Evolutionary conservation across 2,888 invertebrate species (phyloP), one percentile per base, ranked within the genome.

Genomic region (Lordiphosa andalusiaca): DNA sequence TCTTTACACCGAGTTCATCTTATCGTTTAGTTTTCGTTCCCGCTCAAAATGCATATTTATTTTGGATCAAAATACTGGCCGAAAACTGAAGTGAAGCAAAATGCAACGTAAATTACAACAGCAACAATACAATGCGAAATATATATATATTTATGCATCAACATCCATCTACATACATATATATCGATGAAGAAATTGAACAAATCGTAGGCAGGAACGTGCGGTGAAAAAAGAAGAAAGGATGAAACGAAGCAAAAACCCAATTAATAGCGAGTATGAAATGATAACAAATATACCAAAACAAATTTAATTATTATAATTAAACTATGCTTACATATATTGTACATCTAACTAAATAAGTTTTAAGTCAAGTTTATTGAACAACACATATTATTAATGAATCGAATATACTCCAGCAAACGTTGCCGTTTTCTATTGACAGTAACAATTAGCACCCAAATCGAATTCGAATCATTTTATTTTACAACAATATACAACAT

Each of bases 131-230:
- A 70, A 66, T 58, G 47, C 67, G 61, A 73, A 64, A 64, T 78
- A 66, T 59, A 64, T 64, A 50, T 64, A 50, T 62, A 49, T 56
- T 55, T 62, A 47, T 54, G 64, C 64, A 54, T 63, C 42, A 40
- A 16, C 33, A 44, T 44, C 25, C 33, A 38, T 21, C 16, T 50
- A 51, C 65, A 51, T 65, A 37, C 49, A 55, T 53, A 81, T 73
- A 54, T 41, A 33, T 36, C 6, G 36, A 72, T 58, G 71, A 87
- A 76, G 80, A 83, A 84, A 85, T 84, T 84, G 86, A 86, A 86
- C 84, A 87, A 88, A 89, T 84, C 88, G 86, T 88, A 88, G 89
- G 89, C 89, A 89, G 89, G 89, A 87, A 88, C 89, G 89, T 89
- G 89, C 89, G 89, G 88, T 87, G 88, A 85, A 86, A 82, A 81